Evolutionary conservation across 2,113 vertebrate species (phyloP).

Genomic region (Edolisoma coerulescens): DNA sequence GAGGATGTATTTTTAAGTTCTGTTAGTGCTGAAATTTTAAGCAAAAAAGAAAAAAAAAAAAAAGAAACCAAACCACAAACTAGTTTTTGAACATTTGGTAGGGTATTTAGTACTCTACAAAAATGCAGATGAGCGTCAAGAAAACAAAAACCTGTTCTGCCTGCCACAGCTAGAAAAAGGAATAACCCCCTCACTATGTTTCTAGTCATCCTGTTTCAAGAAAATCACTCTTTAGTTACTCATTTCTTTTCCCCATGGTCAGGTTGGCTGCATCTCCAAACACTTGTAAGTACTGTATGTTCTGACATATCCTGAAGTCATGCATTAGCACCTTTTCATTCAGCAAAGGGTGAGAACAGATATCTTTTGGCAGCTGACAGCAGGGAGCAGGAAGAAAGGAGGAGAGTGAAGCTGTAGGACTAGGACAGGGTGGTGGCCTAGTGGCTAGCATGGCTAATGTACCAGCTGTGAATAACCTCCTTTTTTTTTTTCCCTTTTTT

Average conservation of each 20-base stretch:
- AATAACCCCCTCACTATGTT: neutral
- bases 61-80: neutral
- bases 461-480: constrained; percentile 75
- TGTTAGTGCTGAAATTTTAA: neutral
- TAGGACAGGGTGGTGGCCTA: constrained; percentile 74
- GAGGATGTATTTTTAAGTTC: neutral
- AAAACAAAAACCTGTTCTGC: neutral
- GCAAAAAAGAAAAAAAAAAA: neutral
- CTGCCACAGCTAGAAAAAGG: neutral
- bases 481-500: neutral
- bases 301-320: constrained; percentile 92
- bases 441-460: constrained; percentile 76
- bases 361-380: constrained; percentile 86
- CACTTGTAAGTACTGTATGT: constrained; percentile 84
- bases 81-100: constrained; percentile 1
- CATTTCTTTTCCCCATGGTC: constrained; percentile 73
- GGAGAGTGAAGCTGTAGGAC: constrained; percentile 66
- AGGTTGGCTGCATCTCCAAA: constrained; percentile 78
- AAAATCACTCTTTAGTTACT: constrained; percentile 63
- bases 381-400: constrained; percentile 73
- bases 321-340: constrained; percentile 90
- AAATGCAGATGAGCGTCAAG: neutral
- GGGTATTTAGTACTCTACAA: neutral
- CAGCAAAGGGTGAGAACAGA: constrained; percentile 91
- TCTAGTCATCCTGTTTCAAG: constrained; percentile 28